Evolutionary conservation across 1,140 invertebrate genomes (phyloP).

Genomic region (Ridgeia piscesae): DNA sequence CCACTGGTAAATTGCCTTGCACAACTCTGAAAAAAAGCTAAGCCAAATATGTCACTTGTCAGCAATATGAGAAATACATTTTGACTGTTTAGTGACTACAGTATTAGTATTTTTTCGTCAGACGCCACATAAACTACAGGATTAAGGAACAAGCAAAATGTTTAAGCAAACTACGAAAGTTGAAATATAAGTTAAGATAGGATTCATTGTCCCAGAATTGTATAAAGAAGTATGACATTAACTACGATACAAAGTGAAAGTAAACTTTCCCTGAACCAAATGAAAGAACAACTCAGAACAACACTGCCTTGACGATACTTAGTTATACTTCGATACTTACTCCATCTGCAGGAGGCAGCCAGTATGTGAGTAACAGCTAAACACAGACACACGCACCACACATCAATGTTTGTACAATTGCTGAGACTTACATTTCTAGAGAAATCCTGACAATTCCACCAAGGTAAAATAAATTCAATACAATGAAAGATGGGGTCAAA

Average conservation of each 20-base stretch:
- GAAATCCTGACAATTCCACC: not conserved
- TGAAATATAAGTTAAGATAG: not conserved
- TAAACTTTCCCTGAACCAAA: slow-evolving; percentile 5
- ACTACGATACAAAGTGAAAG: not conserved
- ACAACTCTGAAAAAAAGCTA: too few relatives aligned
- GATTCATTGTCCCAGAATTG: not conserved
- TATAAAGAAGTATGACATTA: not conserved
- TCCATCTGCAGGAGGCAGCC: not conserved
- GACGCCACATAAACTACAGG: not conserved
- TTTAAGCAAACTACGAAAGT: not conserved
- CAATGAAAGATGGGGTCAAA: not conserved
- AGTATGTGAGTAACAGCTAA: not conserved
- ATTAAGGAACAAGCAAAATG: not conserved
- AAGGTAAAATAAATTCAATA: not conserved
- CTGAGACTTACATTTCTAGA: not conserved
- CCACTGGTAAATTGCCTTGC: too few relatives aligned
- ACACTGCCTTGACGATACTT: not conserved
- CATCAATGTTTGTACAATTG: not conserved
- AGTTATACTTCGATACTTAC: not conserved
- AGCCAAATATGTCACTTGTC: too few relatives aligned
- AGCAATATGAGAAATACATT: too few relatives aligned
- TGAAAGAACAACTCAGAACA: not conserved
- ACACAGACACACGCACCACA: slow-evolving; percentile 1
- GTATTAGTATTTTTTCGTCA: not conserved
- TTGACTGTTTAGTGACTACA: not conserved